A percentile compares a stretch with the other conserved stretches of the same genome.
These are phyloP conservation scores for Cremastinae sp. DNA, from an alignment of 2,888 invertebrate genomes.

Conservation along the genomic window DNA sequence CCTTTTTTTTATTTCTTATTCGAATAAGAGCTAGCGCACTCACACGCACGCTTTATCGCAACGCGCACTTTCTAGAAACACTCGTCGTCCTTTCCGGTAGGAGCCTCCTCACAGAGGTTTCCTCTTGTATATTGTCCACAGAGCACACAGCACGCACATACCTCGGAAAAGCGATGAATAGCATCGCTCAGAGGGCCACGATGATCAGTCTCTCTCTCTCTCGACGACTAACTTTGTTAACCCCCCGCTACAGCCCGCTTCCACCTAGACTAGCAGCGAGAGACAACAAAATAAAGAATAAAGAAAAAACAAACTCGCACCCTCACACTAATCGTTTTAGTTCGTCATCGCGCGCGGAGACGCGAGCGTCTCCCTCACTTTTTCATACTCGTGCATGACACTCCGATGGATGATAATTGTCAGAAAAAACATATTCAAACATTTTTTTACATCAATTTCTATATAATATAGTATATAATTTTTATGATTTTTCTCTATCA, in stretches of 20 bases:
- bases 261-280: no score
- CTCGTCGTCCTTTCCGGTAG: background rate
- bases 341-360: slow-evolving; percentile 36
- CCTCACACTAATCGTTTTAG: slow-evolving; percentile 51
- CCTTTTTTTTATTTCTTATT: background rate
- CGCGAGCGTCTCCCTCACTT: background rate
- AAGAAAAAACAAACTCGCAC: slow-evolving; percentile 30
- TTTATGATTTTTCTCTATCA: no score
- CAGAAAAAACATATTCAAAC: background rate
- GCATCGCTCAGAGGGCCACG: no score
- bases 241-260: no score
- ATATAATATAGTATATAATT: no score
- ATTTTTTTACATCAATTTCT: no score
- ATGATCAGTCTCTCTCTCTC: no score
- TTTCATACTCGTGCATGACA: slow-evolving; percentile 2
- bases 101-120: no score
- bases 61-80: background rate
- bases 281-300: background rate
- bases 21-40: slow-evolving; percentile 5
- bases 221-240: no score
- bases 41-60: background rate
- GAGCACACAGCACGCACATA: no score
- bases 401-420: slow-evolving; percentile 24
- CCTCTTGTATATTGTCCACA: no score
- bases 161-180: no score